These are phyloP conservation scores for Diachrysia chrysitis DNA, from an alignment of 2,888 invertebrate genomes.

Conservation along the genomic window DNA sequence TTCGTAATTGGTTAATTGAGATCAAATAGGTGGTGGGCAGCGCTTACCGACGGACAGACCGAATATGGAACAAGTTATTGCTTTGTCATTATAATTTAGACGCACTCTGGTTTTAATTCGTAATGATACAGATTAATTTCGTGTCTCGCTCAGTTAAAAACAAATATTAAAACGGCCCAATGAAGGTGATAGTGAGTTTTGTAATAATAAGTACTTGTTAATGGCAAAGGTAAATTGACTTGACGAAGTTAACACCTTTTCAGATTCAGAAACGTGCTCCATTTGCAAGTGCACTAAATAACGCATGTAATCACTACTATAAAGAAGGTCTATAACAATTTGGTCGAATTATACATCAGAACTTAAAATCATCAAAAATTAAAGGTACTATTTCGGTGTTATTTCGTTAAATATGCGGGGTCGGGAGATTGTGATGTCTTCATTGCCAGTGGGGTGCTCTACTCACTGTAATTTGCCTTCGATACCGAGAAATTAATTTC, in stretches of 20 bases:
- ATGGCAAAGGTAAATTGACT: conserved; percentile 25
- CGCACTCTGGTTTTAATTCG: conserved; percentile 38
- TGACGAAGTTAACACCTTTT: conserved; percentile 18
- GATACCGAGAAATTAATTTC: conserved; percentile 87
- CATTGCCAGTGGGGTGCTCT: conserved; percentile 47
- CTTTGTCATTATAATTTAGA: conserved; percentile 45
- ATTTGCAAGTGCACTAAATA: neutral
- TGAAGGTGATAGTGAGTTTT: conserved; percentile 38
- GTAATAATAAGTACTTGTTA: conserved; percentile 31
- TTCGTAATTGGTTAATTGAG: conserved; percentile 72
- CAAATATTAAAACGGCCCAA: conserved; percentile 47
- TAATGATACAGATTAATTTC: conserved; percentile 45
- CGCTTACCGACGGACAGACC: conserved; percentile 43
- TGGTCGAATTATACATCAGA: neutral
- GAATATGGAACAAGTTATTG: conserved; percentile 63
- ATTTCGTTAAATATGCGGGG: conserved; percentile 33
- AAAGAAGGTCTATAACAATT: neutral
- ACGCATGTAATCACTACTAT: neutral
- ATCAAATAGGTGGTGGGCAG: conserved; percentile 60
- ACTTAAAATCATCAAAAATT: conserved; percentile 3
- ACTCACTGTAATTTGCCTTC: conserved; percentile 81
- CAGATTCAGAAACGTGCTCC: conserved; percentile 6
- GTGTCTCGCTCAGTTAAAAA: conserved; percentile 40
- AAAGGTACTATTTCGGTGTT: conserved; percentile 19
- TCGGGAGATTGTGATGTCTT: conserved; percentile 43